These are phyloP conservation scores for Rhabdomys dilectus DNA, from an alignment of 2,113 vertebrate species.

Conservation along the genomic window DNA sequence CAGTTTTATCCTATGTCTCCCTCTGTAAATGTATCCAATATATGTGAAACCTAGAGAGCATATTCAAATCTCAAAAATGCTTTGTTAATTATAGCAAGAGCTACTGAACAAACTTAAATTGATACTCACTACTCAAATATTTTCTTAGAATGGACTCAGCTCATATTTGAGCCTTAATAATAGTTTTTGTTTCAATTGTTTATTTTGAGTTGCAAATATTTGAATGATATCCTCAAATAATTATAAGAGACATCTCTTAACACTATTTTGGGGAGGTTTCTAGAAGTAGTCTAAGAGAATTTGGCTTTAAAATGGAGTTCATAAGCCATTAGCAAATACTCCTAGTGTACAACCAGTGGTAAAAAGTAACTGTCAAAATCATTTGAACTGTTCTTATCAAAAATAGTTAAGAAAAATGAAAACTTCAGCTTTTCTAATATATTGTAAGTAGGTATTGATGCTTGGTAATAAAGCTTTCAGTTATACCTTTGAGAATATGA, in stretches of 20 bases:
- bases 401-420: neutral
- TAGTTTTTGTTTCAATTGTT: neutral
- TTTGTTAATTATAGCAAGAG: neutral
- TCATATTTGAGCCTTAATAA: neutral
- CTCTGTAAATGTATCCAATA: slow-evolving; percentile 7
- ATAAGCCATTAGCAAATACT: neutral
- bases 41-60: neutral
- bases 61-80: slow-evolving; percentile 21
- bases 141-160: neutral
- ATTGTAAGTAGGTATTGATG: neutral
- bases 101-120: neutral
- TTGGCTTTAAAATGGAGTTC: neutral
- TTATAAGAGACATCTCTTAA: neutral
- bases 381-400: neutral
- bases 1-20: neutral
- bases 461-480: neutral
- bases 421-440: slow-evolving; percentile 15
- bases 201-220: neutral
- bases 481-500: neutral
- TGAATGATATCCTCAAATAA: neutral
- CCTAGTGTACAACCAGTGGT: neutral
- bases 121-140: neutral
- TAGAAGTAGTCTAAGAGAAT: neutral
- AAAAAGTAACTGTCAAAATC: neutral
- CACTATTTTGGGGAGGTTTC: neutral